These are phyloP conservation scores for Columba livia DNA, from an alignment of 2,113 vertebrate species.

Conservation along the genomic window DNA sequence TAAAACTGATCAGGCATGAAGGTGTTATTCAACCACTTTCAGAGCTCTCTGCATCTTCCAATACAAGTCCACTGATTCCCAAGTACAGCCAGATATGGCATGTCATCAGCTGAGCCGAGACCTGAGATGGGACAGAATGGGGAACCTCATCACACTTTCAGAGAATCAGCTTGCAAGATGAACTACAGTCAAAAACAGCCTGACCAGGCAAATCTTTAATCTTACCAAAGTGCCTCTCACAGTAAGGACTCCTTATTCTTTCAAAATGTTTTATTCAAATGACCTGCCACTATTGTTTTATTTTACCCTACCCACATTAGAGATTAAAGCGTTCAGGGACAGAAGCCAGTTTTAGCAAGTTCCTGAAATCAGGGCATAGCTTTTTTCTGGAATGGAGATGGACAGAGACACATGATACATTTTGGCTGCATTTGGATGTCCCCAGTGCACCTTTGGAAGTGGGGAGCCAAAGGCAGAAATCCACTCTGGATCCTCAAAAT, in stretches of 20 bases:
- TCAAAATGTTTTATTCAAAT: background rate
- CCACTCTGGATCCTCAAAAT: background rate
- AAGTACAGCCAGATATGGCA: background rate
- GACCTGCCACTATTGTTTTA: background rate
- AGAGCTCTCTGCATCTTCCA: background rate
- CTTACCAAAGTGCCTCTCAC: background rate
- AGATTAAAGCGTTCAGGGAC: background rate
- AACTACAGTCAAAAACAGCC: background rate
- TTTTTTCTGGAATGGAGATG: background rate
- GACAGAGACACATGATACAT: background rate
- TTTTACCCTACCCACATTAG: background rate
- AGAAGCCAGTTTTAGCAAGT: background rate
- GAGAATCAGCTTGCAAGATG: background rate
- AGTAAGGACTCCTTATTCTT: background rate
- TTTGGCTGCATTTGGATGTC: background rate
- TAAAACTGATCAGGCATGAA: background rate
- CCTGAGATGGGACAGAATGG: background rate
- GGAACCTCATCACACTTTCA: accelerated
- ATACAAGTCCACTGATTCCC: background rate
- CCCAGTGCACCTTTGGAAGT: background rate
- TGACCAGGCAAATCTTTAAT: background rate
- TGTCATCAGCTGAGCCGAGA: background rate
- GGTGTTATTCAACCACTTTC: background rate
- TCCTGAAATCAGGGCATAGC: background rate
- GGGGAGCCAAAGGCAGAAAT: background rate